A percentile compares a stretch with the other conserved stretches of the same genome.
phyloP scores from a whole-genome alignment of 2,797 vertebrate species.

The Spondyliosoma cantharus region DNA sequence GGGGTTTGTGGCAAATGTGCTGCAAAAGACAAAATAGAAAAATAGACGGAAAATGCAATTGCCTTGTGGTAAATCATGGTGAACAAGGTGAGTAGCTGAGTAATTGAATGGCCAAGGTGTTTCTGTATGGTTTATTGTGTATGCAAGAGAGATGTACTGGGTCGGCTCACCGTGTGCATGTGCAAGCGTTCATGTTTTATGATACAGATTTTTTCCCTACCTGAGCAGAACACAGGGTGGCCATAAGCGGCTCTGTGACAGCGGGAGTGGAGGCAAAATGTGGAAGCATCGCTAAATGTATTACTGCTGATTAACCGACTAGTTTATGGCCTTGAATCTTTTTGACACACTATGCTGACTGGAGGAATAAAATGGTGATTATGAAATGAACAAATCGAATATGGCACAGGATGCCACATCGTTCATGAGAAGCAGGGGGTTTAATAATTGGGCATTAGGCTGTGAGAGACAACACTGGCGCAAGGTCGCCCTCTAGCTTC shows the following conservation, averaged over 20 bases:
- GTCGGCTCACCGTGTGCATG: constrained; percentile 47
- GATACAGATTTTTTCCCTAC: constrained; percentile 8
- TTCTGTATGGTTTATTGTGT: constrained; percentile 73
- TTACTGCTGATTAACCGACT: constrained; percentile 1
- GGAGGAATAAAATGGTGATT: constrained; percentile 7
- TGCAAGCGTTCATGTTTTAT: constrained; percentile 46
- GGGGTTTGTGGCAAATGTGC: constrained; percentile 77
- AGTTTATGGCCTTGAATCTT: neutral
- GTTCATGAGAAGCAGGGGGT: constrained; percentile 23
- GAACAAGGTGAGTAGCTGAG: constrained; percentile 84
- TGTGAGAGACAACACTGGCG: constrained; percentile 26
- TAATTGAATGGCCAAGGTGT: constrained; percentile 82
- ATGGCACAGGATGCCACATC: constrained; percentile 29
- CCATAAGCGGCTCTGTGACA: neutral
- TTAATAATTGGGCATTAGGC: constrained; percentile 21
- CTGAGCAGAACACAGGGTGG: constrained; percentile 8
- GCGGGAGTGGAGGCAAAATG: too few species aligned
- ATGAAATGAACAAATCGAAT: constrained; percentile 54
- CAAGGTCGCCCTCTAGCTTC: constrained; percentile 76
- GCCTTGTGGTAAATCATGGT: constrained; percentile 81
- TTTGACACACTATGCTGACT: neutral
- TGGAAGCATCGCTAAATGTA: constrained; percentile 9
- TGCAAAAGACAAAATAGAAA: constrained; percentile 80
- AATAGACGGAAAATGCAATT: constrained; percentile 72
- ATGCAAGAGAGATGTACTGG: constrained; percentile 61